Evolutionary conservation across 2,888 invertebrate species (phyloP).

Genomic region (Mycalesis mineus): DNA sequence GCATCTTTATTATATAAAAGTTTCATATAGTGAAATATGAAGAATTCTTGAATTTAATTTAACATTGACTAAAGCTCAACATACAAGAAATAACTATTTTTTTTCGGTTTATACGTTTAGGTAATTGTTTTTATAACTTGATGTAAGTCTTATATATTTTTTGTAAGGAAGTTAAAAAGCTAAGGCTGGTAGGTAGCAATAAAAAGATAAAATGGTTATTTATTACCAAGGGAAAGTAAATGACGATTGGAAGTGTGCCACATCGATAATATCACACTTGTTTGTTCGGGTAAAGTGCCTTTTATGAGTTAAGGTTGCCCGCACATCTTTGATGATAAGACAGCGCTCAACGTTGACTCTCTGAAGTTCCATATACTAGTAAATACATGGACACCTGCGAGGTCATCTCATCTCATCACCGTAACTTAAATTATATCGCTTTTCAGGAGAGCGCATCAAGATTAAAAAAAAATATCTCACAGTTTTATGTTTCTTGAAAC

Average conservation of each 20-base stretch:
- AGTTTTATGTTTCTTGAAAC: no score
- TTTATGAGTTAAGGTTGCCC: neutral
- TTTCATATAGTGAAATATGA: neutral
- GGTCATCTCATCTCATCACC: no score
- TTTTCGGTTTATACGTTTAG: no score
- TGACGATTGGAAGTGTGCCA: constrained; percentile 25
- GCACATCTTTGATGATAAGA: neutral
- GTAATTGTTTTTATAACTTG: neutral
- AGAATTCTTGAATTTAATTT: neutral
- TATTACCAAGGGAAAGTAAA: constrained; percentile 19
- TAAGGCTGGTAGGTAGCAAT: constrained; percentile 6
- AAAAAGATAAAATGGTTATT: constrained; percentile 25
- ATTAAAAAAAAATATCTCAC: no score
- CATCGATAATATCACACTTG: constrained; percentile 17
- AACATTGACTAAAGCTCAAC: neutral
- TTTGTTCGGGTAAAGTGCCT: constrained; percentile 15
- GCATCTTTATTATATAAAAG: neutral
- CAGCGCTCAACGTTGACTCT: no score
- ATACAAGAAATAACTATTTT: neutral
- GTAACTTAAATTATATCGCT: no score
- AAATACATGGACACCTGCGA: no score
- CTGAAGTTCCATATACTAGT: no score
- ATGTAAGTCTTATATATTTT: neutral
- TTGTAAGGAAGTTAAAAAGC: neutral
- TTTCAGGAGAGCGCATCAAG: no score